These are phyloP conservation scores for Calycopis cecrops DNA, from an alignment of 1,140 invertebrate species.

Conservation along the genomic window DNA sequence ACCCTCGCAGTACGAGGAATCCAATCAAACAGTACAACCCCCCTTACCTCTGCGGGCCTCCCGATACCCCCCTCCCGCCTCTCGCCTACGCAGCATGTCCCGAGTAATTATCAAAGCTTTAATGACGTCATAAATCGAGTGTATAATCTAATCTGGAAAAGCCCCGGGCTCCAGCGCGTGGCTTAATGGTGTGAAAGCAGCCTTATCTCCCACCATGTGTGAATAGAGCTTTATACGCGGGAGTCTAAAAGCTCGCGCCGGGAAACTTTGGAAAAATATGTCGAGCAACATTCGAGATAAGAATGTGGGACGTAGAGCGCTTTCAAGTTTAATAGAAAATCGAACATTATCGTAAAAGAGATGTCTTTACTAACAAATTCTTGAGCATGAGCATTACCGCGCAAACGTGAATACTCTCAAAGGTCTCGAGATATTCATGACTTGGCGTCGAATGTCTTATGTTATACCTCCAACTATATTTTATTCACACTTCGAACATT, in stretches of 20 bases:
- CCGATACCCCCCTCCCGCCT: conserved; percentile 34
- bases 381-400: conserved; percentile 34
- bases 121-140: conserved; percentile 76
- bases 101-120: conserved; percentile 76
- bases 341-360: conserved; percentile 73
- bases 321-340: conserved; percentile 75
- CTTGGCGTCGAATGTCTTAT: not conserved
- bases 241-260: conserved; percentile 68
- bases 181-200: conserved; percentile 74
- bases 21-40: conserved; percentile 73
- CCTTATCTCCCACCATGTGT: conserved; percentile 74
- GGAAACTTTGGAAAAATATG: conserved; percentile 75
- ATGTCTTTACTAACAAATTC: conserved; percentile 72
- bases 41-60: conserved; percentile 32
- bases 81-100: conserved; percentile 71
- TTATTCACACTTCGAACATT: too few species aligned
- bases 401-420: conserved; percentile 19
- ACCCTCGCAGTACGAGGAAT: conserved; percentile 70
- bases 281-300: conserved; percentile 70
- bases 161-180: conserved; percentile 70
- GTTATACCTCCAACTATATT: too few species aligned
- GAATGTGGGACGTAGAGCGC: conserved; percentile 69
- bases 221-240: conserved; percentile 72
- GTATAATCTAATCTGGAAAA: conserved; percentile 77
- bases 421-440: conserved; percentile 20